Evolutionary conservation across 2,888 invertebrate species (phyloP).

Genomic region (Opisthograptis luteolata): DNA sequence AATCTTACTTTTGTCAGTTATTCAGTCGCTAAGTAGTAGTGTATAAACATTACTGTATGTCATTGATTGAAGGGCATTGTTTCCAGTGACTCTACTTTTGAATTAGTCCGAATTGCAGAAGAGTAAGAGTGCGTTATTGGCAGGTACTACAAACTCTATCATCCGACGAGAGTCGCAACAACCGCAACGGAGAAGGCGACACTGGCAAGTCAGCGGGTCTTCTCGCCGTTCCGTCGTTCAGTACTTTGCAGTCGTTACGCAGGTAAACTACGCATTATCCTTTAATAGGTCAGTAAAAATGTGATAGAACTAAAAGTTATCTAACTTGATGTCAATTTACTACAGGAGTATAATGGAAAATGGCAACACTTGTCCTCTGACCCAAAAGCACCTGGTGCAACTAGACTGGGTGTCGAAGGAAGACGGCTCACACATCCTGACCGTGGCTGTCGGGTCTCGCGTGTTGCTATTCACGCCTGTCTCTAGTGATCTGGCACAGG

Average conservation of each 20-base stretch:
- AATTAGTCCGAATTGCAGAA: background rate
- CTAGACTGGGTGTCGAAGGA: conserved; percentile 99
- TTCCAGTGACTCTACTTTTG: too few relatives aligned
- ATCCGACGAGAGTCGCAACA: conserved; percentile 88
- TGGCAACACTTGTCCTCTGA: conserved; percentile 95
- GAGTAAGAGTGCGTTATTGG: background rate
- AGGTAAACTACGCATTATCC: too few relatives aligned
- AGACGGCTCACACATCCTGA: conserved; percentile 98
- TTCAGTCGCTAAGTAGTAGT: too few relatives aligned
- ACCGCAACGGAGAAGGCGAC: conserved; percentile 82
- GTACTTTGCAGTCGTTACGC: conserved; percentile 93
- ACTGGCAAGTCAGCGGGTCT: conserved; percentile 85
- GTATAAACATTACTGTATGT: too few relatives aligned
- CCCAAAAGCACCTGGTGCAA: conserved; percentile 96
- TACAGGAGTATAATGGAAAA: conserved; percentile 93
- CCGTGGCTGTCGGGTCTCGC: conserved; percentile 97
- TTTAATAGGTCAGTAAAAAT: too few relatives aligned
- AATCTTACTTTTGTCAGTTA: too few relatives aligned
- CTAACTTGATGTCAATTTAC: too few relatives aligned
- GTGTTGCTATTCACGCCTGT: conserved; percentile 96
- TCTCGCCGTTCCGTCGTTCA: conserved; percentile 95
- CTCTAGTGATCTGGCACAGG: conserved; percentile 97
- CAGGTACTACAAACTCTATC: conserved; percentile 91
- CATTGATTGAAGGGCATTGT: too few relatives aligned
- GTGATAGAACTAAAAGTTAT: too few relatives aligned